Conservation (phyloP, 2,113 vertebrate species). For the Rutilus rutilus region DNA sequence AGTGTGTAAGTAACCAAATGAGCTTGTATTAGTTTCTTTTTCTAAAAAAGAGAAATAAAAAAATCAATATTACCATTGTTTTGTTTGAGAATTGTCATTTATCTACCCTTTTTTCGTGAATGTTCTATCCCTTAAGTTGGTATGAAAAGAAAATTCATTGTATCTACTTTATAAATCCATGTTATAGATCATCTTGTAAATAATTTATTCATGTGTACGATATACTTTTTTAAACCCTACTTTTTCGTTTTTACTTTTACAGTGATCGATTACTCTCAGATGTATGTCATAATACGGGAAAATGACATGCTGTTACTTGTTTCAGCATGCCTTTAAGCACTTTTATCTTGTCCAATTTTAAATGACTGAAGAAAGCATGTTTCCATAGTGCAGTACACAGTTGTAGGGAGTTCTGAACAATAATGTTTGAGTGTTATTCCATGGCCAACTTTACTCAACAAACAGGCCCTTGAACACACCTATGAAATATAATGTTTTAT, state of each 20-base stretch:
- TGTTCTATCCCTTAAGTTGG: too few species aligned
- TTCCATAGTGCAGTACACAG: neutral
- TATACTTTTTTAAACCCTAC: too few species aligned
- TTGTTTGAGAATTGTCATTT: neutral
- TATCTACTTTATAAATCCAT: too few species aligned
- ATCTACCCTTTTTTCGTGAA: too few species aligned
- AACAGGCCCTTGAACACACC: neutral
- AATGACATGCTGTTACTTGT: neutral
- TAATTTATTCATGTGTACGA: too few species aligned
- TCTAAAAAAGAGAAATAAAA: conserved; percentile 52
- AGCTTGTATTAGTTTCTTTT: conserved; percentile 61
- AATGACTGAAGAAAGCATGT: neutral
- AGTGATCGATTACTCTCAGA: too few species aligned
- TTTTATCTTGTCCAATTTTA: neutral
- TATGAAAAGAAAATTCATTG: too few species aligned
- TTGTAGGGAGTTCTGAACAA: neutral
- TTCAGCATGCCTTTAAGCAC: neutral
- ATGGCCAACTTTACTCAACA: neutral
- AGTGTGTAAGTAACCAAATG: conserved; percentile 58
- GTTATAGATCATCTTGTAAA: too few species aligned
- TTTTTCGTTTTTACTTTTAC: too few species aligned
- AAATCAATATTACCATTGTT: conserved; percentile 38
- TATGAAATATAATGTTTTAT: neutral
- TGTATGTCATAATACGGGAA: too few species aligned
- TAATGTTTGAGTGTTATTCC: neutral